Conservation (phyloP, 1,140 invertebrate genomes). For the Zaprionus vittiger region DNA sequence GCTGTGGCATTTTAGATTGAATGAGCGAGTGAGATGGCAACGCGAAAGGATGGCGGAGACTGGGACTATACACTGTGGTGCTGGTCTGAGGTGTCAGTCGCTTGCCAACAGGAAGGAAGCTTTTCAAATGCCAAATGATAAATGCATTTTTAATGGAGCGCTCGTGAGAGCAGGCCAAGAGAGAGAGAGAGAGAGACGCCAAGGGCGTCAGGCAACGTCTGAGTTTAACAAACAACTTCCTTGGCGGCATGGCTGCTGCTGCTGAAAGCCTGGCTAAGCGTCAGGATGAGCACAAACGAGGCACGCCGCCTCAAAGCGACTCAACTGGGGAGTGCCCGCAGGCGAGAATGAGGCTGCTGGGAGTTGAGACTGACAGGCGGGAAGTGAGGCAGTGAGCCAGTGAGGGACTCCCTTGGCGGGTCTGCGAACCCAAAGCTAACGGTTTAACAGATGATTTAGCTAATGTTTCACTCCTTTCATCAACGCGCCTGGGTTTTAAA, state of each 20-base stretch:
- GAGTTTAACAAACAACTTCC: conserved; percentile 64
- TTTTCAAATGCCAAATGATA: conserved; percentile 80
- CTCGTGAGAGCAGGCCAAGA: conserved; percentile 27
- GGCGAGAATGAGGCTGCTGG: conserved; percentile 6
- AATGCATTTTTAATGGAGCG: conserved; percentile 80
- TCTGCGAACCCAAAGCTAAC: conserved; percentile 18
- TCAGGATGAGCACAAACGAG: conserved; percentile 55
- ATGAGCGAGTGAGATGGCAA: background rate
- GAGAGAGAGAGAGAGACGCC: background rate
- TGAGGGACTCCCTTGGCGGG: background rate
- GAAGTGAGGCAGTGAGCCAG: background rate
- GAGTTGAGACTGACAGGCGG: background rate
- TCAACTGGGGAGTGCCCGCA: conserved; percentile 29
- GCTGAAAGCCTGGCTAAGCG: conserved; percentile 50
- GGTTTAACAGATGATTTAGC: conserved; percentile 68
- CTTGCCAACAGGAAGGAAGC: conserved; percentile 71
- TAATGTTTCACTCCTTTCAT: conserved; percentile 60
- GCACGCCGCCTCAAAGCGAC: conserved; percentile 39
- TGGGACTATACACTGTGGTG: conserved; percentile 7
- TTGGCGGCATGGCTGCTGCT: conserved; percentile 33
- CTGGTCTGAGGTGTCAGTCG: conserved; percentile 57
- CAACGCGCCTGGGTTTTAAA: conserved; percentile 33
- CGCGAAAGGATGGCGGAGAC: background rate
- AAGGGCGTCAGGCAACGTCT: conserved; percentile 33
- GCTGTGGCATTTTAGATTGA: conserved; percentile 33